Evolutionary conservation across 2,888 invertebrate species (phyloP).

Genomic region (Campopleginae sp.): DNA sequence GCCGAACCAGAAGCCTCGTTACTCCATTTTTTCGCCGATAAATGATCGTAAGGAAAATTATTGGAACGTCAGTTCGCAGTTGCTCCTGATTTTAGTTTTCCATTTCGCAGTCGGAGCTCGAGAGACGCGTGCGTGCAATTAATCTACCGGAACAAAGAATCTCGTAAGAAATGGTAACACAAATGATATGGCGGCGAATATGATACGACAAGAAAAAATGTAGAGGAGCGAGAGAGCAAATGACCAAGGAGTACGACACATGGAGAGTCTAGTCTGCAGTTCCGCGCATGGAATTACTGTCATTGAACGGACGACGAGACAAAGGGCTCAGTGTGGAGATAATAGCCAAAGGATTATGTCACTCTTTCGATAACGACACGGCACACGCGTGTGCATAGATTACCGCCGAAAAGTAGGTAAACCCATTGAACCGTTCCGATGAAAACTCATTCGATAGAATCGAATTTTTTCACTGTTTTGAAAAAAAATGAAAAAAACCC

Average conservation of each 20-base stretch:
- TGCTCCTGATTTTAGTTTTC: background rate
- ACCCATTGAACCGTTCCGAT: background rate
- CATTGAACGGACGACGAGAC: constrained; percentile 45
- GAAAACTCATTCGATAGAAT: background rate
- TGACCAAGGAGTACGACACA: constrained; percentile 10
- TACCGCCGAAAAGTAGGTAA: background rate
- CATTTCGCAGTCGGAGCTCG: background rate
- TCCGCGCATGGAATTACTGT: constrained; percentile 42
- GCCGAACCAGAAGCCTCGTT: background rate
- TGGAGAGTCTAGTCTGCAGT: constrained; percentile 26
- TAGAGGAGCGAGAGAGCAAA: constrained; percentile 7
- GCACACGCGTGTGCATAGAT: background rate
- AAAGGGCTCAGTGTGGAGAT: constrained; percentile 48
- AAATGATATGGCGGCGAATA: constrained; percentile 17
- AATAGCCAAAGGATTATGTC: constrained; percentile 47
- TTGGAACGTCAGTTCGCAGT: background rate
- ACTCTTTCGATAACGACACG: constrained; percentile 11
- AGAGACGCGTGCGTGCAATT: constrained; percentile 14
- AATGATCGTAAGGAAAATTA: background rate
- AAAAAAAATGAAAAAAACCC: background rate
- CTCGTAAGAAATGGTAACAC: constrained; percentile 6
- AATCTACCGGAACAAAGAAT: constrained; percentile 34
- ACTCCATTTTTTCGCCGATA: background rate
- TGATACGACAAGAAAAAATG: constrained; percentile 15
- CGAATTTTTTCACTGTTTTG: background rate